phyloP scores from a whole-genome alignment of 2,888 invertebrate species.

The Tuta absoluta region DNA sequence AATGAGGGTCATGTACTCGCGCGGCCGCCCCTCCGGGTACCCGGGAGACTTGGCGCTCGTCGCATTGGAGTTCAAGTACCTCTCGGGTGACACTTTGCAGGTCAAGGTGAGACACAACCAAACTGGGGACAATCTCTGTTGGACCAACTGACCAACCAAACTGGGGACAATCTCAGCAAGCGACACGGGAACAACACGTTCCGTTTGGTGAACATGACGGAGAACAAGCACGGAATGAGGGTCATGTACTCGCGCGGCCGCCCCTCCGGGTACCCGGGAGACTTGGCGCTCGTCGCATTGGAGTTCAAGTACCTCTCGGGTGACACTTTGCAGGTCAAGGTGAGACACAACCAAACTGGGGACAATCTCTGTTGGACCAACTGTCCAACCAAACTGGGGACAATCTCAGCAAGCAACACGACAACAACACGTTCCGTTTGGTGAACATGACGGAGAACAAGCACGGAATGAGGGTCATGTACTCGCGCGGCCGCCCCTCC shows the following conservation, averaged over 20 bases:
- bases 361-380: too few species aligned
- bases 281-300: constrained; percentile 79
- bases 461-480: constrained; percentile 81
- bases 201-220: constrained; percentile 81
- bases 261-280: constrained; percentile 84
- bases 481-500: constrained; percentile 78
- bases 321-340: constrained; percentile 82
- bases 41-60: constrained; percentile 83
- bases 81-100: constrained; percentile 83
- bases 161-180: constrained; percentile 25
- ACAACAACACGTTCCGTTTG: constrained; percentile 83
- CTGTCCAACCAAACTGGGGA: too few species aligned
- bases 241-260: constrained; percentile 79
- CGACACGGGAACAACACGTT: constrained; percentile 75
- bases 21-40: constrained; percentile 81
- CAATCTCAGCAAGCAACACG: too few species aligned
- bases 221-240: constrained; percentile 81
- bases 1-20: constrained; percentile 79
- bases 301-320: constrained; percentile 83
- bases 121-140: too few species aligned
- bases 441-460: constrained; percentile 82
- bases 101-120: constrained; percentile 86
- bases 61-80: constrained; percentile 82
- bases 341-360: too few species aligned
- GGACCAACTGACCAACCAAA: too few species aligned